Evolutionary conservation across 1,140 invertebrate genomes (phyloP), one percentile per base, ranked within the genome.

Genomic region (Zelostemma sp.): DNA sequence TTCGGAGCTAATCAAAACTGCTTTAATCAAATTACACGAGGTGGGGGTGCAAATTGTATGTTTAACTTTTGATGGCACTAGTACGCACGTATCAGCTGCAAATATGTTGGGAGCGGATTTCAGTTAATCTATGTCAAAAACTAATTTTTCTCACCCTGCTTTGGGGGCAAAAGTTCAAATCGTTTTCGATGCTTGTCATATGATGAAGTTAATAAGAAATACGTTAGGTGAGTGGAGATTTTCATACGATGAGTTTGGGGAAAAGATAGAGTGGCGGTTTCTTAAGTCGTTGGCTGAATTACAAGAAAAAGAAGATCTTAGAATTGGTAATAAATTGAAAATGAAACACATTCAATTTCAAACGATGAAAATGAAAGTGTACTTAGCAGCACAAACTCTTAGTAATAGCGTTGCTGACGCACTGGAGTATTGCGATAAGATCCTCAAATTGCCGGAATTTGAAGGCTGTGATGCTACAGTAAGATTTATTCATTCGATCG

Each of bases 21-120:
- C 19, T 6, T 19, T 47, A 8, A 18, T 6, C 3, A 1, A 72
- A 25, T 1, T 76, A 18, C 50, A 73, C 58, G 63, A 71, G 14
- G 49, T 61, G 16, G 65, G 64, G 12, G 51, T 79, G 31, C 55
- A 46, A 48, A 62, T 83, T 28, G 59, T 63, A 15, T 73, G 75
- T 1, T 1, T 80, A 9, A 80, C 77, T 28, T 80, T 77, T 54
- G 78, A 81, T 66, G 77, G 77, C 6, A 73, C 74, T 31, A 15
- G 58, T 6, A 73, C 68, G 12, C 14, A 51, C 1, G 9, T 49
- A n/a, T 48, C 11, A n/a, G 11, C 25, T 67, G 38, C 28, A 1
- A 65, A 51, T 45, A 5, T 63, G 45, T 55, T 80, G 11, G 78
- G 73, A 31, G 73, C 72, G 46, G 49, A 62, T 17, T 53, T 73